Evolutionary conservation across 2,113 vertebrate species (phyloP).

Genomic region (Centropus unirufus): DNA sequence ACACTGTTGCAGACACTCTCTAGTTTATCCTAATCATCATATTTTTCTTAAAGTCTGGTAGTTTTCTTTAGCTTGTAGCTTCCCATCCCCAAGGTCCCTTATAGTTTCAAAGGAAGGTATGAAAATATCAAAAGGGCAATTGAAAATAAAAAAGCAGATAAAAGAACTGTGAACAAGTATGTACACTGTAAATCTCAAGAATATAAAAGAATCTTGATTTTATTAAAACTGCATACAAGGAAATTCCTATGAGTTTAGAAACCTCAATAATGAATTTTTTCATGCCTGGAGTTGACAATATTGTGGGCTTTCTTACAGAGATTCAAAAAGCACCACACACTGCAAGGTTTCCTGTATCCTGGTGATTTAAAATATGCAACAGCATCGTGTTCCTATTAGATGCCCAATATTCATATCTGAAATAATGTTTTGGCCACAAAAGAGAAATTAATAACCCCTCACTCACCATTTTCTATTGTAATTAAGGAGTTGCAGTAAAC

Average conservation of each 20-base stretch:
- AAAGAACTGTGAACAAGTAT: not conserved
- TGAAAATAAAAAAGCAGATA: not conserved
- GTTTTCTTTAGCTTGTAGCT: not conserved
- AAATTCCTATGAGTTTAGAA: not conserved
- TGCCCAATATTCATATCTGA: conserved; percentile 22
- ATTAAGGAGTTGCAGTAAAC: conserved; percentile 35
- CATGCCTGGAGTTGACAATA: not conserved
- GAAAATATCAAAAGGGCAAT: not conserved
- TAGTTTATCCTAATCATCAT: not conserved
- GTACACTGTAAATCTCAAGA: not conserved
- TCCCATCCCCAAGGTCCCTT: not conserved
- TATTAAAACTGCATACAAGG: not conserved
- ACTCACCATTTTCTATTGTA: not conserved
- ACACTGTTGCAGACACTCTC: not conserved
- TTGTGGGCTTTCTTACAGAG: not conserved
- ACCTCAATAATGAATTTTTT: not conserved
- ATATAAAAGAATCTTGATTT: not conserved
- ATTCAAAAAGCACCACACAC: not conserved
- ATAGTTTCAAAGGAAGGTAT: not conserved
- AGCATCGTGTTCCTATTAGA: conserved; percentile 18
- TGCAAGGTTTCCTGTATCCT: not conserved
- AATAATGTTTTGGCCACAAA: conserved; percentile 12
- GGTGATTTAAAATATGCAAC: not conserved
- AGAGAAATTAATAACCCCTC: conserved; percentile 31
- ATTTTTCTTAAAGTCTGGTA: not conserved